Evolutionary conservation across 2,888 invertebrate species (phyloP), one percentile per base, ranked within the genome.

Genomic region (Caenorhabditis panamensis): DNA sequence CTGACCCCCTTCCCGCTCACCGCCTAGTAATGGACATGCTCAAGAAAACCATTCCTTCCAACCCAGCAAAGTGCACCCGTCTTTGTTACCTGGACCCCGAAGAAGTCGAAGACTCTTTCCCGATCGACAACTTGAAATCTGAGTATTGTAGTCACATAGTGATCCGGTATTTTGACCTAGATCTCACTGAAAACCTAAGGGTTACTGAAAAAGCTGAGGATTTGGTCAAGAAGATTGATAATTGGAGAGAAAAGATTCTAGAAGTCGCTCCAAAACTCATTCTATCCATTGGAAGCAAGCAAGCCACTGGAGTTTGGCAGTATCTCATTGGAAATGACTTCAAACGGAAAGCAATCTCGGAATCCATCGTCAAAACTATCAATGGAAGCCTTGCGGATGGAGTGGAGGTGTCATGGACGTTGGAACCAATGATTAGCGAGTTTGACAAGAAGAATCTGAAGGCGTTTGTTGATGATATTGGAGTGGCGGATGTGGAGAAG

Each of bases 381-480:
- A 56, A 77, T 9, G 16, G 22, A 0, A 54, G 62, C 11, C 51
- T 18, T n/a, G 79, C 68, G 5, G 71, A 69, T 36, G 84, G 84
- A 20, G 36, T 82, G 2, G 84, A 84, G 53, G 37, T 84, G 49
- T 73, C 80, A 18, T 84, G 84, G 84, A 78, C 80, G 2, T 11
- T 63, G 16, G 82, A 82, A 18, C 26, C 20, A 16, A 44, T 82
- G 63, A 64, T 22, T 22, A 61, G 69, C 22, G 82, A 79, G 3
- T 71, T 80, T 16, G 82, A 84, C 28, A 69, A 79, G 36, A 76
- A 67, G 18, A 75, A 72, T 31, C 47, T 82, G 58, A 76, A 75
- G 18, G 31, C 59, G 16, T 68, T 84, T 18, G 51, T 84, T 11
- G 58, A 56, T 26, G 80, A 84, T 31, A n/a, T 84, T 13, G 53